Percentiles rank a stretch among this genome's conserved stretches.
Evolutionary conservation across 2,888 invertebrate genomes (phyloP).

Genomic region (Xylota segnis): DNA sequence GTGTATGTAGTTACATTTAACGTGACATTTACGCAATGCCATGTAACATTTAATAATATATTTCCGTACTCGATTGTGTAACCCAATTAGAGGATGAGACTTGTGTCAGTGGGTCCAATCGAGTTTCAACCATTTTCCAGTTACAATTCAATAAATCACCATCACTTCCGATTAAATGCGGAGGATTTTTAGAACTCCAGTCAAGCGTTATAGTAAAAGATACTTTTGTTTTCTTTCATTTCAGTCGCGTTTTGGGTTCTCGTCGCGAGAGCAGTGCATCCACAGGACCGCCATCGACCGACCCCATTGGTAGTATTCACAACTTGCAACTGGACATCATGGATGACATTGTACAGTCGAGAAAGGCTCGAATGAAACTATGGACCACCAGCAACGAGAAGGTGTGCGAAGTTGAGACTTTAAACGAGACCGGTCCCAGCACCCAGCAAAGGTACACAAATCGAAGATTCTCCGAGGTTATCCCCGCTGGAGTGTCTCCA

Average conservation of each 20-base stretch:
- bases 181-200: not conserved
- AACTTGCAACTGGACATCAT: constrained; percentile 94
- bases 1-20: too few relatives aligned
- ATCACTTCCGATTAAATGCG: too few relatives aligned
- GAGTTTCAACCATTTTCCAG: too few relatives aligned
- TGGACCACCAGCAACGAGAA: constrained; percentile 93
- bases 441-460: constrained; percentile 87
- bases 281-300: constrained; percentile 89
- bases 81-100: too few relatives aligned
- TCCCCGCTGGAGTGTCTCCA: constrained; percentile 84
- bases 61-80: too few relatives aligned
- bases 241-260: constrained; percentile 83
- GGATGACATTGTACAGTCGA: constrained; percentile 94
- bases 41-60: too few relatives aligned
- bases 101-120: too few relatives aligned
- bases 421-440: constrained; percentile 88
- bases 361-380: constrained; percentile 93
- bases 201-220: constrained; percentile 49
- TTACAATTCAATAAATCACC: too few relatives aligned
- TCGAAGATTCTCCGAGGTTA: constrained; percentile 90
- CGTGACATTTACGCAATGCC: too few relatives aligned
- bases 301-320: constrained; percentile 91
- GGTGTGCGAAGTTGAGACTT: constrained; percentile 92
- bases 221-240: constrained; percentile 81
- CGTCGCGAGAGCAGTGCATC: constrained; percentile 84